Evolutionary conservation across 2,888 invertebrate genomes (phyloP).

Genomic region (Nomada fucata): DNA sequence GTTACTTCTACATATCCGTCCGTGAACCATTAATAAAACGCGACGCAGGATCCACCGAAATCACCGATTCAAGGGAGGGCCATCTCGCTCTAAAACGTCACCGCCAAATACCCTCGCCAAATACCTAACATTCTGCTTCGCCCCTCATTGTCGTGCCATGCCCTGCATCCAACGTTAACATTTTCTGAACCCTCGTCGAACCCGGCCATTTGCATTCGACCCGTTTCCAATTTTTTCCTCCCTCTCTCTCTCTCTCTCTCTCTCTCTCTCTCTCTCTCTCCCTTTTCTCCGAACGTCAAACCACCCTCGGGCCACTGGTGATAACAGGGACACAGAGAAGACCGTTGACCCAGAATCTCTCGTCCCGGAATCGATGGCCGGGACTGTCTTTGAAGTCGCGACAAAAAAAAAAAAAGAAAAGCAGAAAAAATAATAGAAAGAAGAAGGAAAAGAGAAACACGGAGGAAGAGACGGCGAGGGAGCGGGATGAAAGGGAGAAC

Average conservation of each 20-base stretch:
- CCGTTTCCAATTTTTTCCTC: conserved; percentile 1
- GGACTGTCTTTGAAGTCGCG: conserved; percentile 19
- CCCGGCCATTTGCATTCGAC: conserved; percentile 19
- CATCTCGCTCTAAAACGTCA: too few species aligned
- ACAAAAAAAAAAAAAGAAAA: background rate
- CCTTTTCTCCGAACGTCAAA: conserved; percentile 21
- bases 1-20: too few species aligned
- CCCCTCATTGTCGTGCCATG: background rate
- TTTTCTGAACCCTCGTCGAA: background rate
- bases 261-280: background rate
- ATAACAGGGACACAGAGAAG: conserved; percentile 35
- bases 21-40: too few species aligned
- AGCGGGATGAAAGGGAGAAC: background rate
- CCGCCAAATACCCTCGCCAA: background rate
- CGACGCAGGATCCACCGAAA: too few species aligned
- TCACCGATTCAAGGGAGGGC: too few species aligned
- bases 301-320: conserved; percentile 9
- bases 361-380: conserved; percentile 41
- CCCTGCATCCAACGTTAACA: background rate
- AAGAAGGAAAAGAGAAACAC: background rate
- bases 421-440: background rate
- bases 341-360: conserved; percentile 52
- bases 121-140: background rate
- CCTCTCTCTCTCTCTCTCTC: too few species aligned
- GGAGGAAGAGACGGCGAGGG: background rate